phyloP scores from a whole-genome alignment of 2,113 vertebrate genomes.

The Semicossyphus pulcher region DNA sequence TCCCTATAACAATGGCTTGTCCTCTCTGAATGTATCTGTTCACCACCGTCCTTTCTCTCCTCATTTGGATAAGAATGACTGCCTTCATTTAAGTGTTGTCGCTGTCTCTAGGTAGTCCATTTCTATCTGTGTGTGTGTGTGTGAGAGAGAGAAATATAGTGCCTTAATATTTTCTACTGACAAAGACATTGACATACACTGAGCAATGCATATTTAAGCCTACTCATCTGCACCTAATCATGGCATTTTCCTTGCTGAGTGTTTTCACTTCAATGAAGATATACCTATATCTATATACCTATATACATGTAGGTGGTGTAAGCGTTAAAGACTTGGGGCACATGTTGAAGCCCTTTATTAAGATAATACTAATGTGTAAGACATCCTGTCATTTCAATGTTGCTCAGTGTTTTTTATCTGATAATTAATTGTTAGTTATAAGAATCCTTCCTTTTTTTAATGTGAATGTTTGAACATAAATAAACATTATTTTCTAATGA shows the following conservation, averaged over 20 bases:
- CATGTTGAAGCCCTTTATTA: background rate
- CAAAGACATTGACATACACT: slow-evolving; percentile 43
- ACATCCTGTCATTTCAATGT: slow-evolving; percentile 18
- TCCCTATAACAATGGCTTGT: background rate
- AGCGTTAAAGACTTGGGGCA: background rate
- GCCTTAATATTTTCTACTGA: slow-evolving; percentile 57
- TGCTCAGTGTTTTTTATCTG: slow-evolving; percentile 43
- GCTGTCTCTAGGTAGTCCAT: no score
- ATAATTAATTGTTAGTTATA: slow-evolving; percentile 44
- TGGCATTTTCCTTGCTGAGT: slow-evolving; percentile 21
- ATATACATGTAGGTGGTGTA: background rate
- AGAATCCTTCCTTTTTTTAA: slow-evolving; percentile 63
- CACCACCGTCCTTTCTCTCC: background rate
- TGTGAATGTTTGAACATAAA: slow-evolving; percentile 87
- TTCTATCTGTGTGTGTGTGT: slow-evolving; percentile 25
- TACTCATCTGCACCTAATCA: slow-evolving; percentile 33
- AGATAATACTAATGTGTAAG: slow-evolving; percentile 22
- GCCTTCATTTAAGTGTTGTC: no score
- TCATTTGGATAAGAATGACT: slow-evolving; percentile 62
- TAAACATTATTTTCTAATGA: slow-evolving; percentile 80
- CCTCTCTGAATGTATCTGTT: background rate
- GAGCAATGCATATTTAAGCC: slow-evolving; percentile 24
- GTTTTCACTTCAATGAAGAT: slow-evolving; percentile 1
- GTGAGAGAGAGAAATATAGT: slow-evolving; percentile 1
- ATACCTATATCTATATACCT: no score